A percentile compares a stretch with the other conserved stretches of the same genome.
Conservation (phyloP, 2,888 invertebrate species). For the Leptura quadrifasciata region DNA sequence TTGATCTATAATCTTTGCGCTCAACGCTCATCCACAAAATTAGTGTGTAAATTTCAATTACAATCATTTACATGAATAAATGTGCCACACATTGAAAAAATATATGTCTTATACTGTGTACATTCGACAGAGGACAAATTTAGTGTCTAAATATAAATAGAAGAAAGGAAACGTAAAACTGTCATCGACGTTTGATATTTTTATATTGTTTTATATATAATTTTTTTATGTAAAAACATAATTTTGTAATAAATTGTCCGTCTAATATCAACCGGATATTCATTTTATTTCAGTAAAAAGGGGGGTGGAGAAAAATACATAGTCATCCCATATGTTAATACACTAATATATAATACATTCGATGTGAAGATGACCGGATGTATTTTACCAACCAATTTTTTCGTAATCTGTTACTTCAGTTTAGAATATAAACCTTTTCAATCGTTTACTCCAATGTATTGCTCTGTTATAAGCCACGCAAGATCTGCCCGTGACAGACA, state of each 20-base stretch:
- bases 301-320: too few species aligned
- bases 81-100: not conserved
- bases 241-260: not conserved
- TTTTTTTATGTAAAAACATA: not conserved
- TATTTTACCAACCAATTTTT: too few species aligned
- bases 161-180: not conserved
- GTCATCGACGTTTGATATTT: not conserved
- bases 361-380: too few species aligned
- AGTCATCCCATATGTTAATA: too few species aligned
- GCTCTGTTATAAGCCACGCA: too few species aligned
- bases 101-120: not conserved
- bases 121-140: not conserved
- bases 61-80: not conserved
- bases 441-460: too few species aligned
- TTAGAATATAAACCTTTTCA: too few species aligned
- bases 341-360: too few species aligned
- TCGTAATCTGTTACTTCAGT: too few species aligned
- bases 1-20: not conserved
- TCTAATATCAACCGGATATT: too few species aligned
- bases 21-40: not conserved
- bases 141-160: constrained; percentile 1
- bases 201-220: not conserved
- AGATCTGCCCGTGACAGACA: too few species aligned
- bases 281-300: too few species aligned
- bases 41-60: not conserved